Conservation (phyloP, 2,797 vertebrate genomes). For the Sardinella longiceps region DNA sequence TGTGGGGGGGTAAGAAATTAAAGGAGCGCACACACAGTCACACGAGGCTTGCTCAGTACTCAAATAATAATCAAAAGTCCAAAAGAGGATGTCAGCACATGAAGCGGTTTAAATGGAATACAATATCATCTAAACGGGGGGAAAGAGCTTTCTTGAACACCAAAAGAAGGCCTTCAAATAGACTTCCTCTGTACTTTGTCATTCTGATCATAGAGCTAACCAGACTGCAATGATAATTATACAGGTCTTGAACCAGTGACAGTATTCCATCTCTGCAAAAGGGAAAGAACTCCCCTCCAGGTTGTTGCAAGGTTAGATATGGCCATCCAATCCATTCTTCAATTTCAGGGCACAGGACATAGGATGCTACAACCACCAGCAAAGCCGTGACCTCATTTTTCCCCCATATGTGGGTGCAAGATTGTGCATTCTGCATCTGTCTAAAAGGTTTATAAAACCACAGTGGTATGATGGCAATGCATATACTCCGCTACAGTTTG, state of each 20-base stretch:
- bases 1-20: background rate
- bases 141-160: background rate
- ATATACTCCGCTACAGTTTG: background rate
- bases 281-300: background rate
- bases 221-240: background rate
- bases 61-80: background rate
- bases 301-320: background rate
- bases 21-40: background rate
- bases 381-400: background rate
- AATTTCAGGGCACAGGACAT: background rate
- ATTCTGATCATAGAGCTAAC: background rate
- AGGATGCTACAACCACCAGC: background rate
- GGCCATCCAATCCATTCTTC: background rate
- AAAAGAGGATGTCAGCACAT: background rate
- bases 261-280: background rate
- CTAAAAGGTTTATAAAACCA: background rate
- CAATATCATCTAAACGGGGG: background rate
- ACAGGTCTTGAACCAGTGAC: background rate
- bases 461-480: background rate
- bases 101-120: background rate
- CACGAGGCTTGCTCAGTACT: background rate
- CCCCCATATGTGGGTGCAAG: background rate
- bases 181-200: too few relatives aligned
- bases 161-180: background rate
- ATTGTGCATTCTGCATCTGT: slow-evolving; percentile 6